A percentile compares a stretch with the other conserved stretches of the same genome.
Evolutionary conservation across 2,113 vertebrate species (phyloP).

Genomic region (Semnornis frantzii): DNA sequence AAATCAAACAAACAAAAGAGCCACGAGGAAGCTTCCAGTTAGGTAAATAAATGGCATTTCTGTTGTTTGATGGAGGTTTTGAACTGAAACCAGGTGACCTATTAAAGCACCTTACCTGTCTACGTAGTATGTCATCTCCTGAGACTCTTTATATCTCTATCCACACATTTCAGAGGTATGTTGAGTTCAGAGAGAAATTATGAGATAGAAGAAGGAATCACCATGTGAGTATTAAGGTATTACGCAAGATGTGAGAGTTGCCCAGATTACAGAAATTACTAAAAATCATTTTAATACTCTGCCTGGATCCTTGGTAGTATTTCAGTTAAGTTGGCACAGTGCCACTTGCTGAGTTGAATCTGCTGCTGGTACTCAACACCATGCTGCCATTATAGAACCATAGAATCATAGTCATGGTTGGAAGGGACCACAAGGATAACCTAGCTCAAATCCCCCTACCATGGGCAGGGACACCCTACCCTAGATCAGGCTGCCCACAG

Average conservation of each 20-base stretch:
- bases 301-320: not conserved
- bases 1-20: not conserved
- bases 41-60: not conserved
- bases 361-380: no score
- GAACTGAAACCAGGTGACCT: not conserved
- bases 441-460: no score
- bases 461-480: no score
- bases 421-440: no score
- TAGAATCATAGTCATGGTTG: no score
- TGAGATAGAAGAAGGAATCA: not conserved
- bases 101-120: not conserved
- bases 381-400: no score
- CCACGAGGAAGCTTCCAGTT: not conserved
- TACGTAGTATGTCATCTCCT: not conserved
- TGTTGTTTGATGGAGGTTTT: not conserved
- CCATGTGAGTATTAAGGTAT: not conserved
- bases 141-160: not conserved
- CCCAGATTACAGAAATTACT: not conserved
- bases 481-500: no score
- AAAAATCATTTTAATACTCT: not conserved
- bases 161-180: not conserved
- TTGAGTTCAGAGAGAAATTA: not conserved
- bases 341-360: no score
- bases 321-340: not conserved
- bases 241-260: not conserved